Evolutionary conservation across 2,888 invertebrate genomes (phyloP).

Genomic region (Leptopilina drosophilae): DNA sequence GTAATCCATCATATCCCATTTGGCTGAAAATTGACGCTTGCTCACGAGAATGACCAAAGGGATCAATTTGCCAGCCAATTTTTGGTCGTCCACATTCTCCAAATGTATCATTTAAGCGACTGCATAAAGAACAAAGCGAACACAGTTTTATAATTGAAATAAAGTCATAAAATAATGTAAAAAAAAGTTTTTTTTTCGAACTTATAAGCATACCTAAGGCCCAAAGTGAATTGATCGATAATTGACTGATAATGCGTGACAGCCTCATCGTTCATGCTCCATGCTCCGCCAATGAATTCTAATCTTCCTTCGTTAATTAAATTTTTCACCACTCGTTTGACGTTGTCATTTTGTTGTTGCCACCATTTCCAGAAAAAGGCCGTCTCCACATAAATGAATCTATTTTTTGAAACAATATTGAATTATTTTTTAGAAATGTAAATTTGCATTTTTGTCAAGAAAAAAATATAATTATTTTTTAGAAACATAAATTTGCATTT

Average conservation of each 20-base stretch:
- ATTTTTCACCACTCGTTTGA: slow-evolving; percentile 78
- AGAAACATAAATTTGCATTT: too few species aligned
- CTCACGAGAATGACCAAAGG: slow-evolving; percentile 92
- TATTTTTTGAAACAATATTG: too few species aligned
- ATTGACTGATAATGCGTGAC: slow-evolving; percentile 84
- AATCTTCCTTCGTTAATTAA: slow-evolving; percentile 86
- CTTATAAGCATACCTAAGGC: slow-evolving; percentile 79
- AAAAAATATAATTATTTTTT: too few species aligned
- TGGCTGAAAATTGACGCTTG: slow-evolving; percentile 87
- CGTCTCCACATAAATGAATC: slow-evolving; percentile 91
- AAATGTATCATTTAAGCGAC: slow-evolving; percentile 81
- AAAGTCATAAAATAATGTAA: too few species aligned
- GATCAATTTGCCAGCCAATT: slow-evolving; percentile 90
- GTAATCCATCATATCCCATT: slow-evolving; percentile 93
- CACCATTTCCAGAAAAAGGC: slow-evolving; percentile 93
- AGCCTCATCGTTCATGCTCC: slow-evolving; percentile 92
- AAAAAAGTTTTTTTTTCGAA: not conserved
- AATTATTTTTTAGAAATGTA: too few species aligned
- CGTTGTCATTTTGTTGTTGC: slow-evolving; percentile 80
- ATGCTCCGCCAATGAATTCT: slow-evolving; percentile 88
- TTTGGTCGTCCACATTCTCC: slow-evolving; percentile 85
- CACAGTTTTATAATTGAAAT: too few species aligned
- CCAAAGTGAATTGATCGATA: slow-evolving; percentile 87
- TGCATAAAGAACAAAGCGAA: not conserved
- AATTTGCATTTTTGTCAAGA: too few species aligned